phyloP scores from a whole-genome alignment of 2,797 vertebrate species.

The Sparus aurata region DNA sequence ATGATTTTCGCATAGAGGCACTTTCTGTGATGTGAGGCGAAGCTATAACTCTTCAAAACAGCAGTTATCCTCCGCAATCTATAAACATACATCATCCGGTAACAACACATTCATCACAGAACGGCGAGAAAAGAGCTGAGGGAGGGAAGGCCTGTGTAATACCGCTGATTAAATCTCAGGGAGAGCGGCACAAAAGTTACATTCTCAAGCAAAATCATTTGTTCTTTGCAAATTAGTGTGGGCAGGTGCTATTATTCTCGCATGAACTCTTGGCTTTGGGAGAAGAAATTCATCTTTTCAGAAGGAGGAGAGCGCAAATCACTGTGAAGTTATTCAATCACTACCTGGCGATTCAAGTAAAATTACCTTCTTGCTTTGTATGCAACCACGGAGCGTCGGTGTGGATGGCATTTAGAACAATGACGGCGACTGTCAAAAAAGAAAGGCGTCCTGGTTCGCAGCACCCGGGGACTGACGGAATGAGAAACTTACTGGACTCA shows the following conservation, averaged over 20 bases:
- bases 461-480: constrained; percentile 26
- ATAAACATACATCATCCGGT: constrained; percentile 88
- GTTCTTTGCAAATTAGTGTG: constrained; percentile 78
- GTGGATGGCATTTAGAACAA: constrained; percentile 72
- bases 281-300: constrained; percentile 73
- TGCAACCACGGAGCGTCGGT: constrained; percentile 55
- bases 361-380: constrained; percentile 77
- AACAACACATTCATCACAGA: constrained; percentile 90
- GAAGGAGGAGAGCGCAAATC: constrained; percentile 68
- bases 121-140: constrained; percentile 69
- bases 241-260: constrained; percentile 81
- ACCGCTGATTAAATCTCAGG: constrained; percentile 85
- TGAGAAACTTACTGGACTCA: constrained; percentile 39
- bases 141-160: constrained; percentile 79
- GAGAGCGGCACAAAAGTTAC: constrained; percentile 79
- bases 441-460: constrained; percentile 53
- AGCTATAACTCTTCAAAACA: constrained; percentile 90
- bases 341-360: constrained; percentile 62
- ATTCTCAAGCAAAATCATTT: constrained; percentile 86
- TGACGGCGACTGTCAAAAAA: constrained; percentile 61
- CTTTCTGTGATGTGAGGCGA: constrained; percentile 80
- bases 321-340: constrained; percentile 78
- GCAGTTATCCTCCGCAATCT: constrained; percentile 88
- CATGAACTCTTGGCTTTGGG: constrained; percentile 73
- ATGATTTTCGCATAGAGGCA: constrained; percentile 84